phyloP scores from a whole-genome alignment of 2,888 invertebrate genomes.

The Pristionchus maxplancki region DNA sequence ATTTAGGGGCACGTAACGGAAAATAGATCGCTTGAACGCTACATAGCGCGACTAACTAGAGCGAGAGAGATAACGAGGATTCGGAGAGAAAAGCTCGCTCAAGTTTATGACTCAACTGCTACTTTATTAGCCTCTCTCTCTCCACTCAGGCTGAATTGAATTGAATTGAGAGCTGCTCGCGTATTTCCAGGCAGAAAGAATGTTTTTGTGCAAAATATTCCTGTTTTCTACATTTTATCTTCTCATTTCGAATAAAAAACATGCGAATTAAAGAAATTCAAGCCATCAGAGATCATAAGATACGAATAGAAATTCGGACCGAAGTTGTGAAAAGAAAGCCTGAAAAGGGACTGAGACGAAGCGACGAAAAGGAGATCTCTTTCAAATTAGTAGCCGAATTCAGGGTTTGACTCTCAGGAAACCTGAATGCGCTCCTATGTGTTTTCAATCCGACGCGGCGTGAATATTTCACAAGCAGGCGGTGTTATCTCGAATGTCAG shows the following conservation, averaged over 20 bases:
- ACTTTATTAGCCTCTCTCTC: background rate
- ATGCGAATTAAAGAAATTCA: too few species aligned
- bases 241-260: background rate
- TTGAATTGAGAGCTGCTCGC: background rate
- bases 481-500: background rate
- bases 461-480: background rate
- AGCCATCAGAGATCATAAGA: background rate
- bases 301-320: background rate
- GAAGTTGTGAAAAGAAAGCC: background rate
- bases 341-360: conserved; percentile 1
- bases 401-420: background rate
- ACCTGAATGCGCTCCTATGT: background rate
- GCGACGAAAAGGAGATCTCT: background rate
- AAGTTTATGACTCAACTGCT: background rate
- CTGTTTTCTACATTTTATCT: too few species aligned
- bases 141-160: background rate
- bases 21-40: too few species aligned
- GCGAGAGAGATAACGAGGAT: background rate
- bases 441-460: background rate
- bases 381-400: background rate
- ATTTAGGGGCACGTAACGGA: too few species aligned
- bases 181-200: background rate
- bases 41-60: too few species aligned
- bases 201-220: background rate
- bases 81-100: background rate